Percentiles rank a stretch among this genome's conserved stretches.
Evolutionary conservation across 2,797 vertebrate species (phyloP).

Genomic region (Cynopterus sphinx): DNA sequence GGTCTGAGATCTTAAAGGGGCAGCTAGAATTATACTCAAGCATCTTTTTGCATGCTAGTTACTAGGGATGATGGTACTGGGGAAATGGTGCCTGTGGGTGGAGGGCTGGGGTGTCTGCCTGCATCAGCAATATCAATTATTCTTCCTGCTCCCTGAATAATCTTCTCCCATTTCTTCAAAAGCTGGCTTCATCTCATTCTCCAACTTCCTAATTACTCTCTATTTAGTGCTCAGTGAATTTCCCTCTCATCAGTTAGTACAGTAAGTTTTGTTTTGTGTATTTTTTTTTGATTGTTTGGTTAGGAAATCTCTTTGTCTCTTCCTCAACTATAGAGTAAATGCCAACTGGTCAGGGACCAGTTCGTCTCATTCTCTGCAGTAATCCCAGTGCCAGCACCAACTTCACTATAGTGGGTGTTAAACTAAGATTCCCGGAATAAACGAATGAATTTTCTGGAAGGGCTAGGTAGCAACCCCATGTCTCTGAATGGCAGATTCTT

Average conservation of each 20-base stretch:
- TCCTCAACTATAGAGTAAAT: background rate
- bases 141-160: background rate
- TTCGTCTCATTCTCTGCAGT: background rate
- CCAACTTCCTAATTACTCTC: background rate
- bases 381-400: background rate
- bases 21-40: background rate
- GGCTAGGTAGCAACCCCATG: background rate
- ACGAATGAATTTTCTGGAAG: background rate
- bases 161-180: background rate
- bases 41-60: background rate
- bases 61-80: background rate
- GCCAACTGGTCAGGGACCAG: background rate
- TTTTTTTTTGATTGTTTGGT: background rate
- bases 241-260: background rate
- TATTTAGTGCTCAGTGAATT: background rate
- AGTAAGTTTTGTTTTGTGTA: background rate
- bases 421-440: background rate
- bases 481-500: background rate
- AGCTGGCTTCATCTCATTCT: background rate
- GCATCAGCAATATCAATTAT: background rate
- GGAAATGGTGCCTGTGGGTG: background rate
- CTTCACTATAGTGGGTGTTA: background rate
- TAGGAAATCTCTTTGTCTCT: background rate
- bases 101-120: background rate
- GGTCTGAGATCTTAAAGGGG: background rate